Conservation (phyloP, 37 sponge, comb jelly and placozoan species). For the Halisarca cf. caerulea region DNA sequence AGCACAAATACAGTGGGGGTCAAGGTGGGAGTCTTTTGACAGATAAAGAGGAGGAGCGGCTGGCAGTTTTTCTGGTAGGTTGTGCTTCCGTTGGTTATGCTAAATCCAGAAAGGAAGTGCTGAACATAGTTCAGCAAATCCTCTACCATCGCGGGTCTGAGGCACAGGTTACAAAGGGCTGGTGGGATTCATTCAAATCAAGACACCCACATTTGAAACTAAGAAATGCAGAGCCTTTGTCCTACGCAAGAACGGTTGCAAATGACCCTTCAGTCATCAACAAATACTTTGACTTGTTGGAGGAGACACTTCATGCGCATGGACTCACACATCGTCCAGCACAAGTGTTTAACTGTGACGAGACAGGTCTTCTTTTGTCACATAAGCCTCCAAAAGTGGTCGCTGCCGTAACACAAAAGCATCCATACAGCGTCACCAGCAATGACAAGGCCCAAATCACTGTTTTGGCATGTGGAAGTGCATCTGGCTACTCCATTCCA, state of each 20-base stretch:
- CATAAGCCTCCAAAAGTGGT: slow-evolving; percentile 14
- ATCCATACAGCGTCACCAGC: neutral
- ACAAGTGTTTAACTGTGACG: slow-evolving; percentile 20
- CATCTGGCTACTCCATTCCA: slow-evolving; percentile 22
- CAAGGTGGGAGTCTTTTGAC: neutral
- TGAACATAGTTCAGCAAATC: slow-evolving; percentile 26
- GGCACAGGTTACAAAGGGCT: neutral
- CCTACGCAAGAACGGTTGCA: neutral
- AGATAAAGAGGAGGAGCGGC: slow-evolving; percentile 13
- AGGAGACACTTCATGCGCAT: neutral
- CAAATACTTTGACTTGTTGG: slow-evolving; percentile 13
- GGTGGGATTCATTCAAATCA: slow-evolving; percentile 11
- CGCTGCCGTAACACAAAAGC: slow-evolving; percentile 2
- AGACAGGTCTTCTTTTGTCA: slow-evolving; percentile 23
- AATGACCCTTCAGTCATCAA: neutral
- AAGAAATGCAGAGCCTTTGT: neutral
- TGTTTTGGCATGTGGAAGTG: slow-evolving; percentile 25
- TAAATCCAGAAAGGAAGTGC: slow-evolving; percentile 22
- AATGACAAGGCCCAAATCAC: slow-evolving; percentile 23
- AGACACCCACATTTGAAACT: slow-evolving; percentile 9
- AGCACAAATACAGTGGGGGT: neutral
- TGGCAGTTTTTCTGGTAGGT: slow-evolving; percentile 23
- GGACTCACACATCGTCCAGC: slow-evolving; percentile 8
- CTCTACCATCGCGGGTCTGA: neutral
- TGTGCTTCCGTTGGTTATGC: slow-evolving; percentile 26